phyloP scores from a whole-genome alignment of 2,113 vertebrate species.

The Dicaeum eximium region DNA sequence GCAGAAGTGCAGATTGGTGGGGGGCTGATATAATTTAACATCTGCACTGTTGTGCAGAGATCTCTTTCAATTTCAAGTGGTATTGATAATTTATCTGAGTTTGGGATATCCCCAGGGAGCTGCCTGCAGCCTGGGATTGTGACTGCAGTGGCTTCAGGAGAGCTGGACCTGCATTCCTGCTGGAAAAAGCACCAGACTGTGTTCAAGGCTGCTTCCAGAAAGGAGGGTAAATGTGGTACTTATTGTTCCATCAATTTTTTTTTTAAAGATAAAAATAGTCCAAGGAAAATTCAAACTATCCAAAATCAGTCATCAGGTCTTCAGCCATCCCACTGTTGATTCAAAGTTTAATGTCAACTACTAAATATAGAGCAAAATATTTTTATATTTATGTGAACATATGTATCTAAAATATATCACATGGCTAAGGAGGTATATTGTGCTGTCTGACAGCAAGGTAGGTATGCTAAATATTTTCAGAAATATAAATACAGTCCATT shows the following conservation, averaged over 20 bases:
- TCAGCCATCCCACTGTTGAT: not conserved
- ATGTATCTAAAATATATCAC: not conserved
- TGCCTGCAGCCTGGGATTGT: not conserved
- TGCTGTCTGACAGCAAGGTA: not conserved
- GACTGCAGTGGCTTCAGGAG: not conserved
- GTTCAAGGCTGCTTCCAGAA: not conserved
- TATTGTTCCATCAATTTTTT: not conserved
- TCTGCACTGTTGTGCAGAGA: not conserved
- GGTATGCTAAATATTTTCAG: not conserved
- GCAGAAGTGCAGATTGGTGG: not conserved
- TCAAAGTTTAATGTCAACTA: not conserved
- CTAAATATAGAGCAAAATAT: not conserved
- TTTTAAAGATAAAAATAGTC: not conserved
- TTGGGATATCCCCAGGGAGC: not conserved
- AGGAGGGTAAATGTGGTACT: not conserved
- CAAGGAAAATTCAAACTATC: not conserved
- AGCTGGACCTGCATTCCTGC: not conserved
- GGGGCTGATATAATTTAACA: not conserved
- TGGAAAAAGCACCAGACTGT: not conserved
- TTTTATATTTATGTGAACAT: not conserved
- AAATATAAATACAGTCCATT: not conserved
- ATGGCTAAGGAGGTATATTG: not conserved
- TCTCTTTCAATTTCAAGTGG: not conserved
- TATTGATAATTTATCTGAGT: not conserved
- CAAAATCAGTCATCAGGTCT: not conserved